Evolutionary conservation across 2,888 invertebrate species (phyloP), one percentile per base, ranked within the genome.

Genomic region (Dasysyrphus tricinctus): DNA sequence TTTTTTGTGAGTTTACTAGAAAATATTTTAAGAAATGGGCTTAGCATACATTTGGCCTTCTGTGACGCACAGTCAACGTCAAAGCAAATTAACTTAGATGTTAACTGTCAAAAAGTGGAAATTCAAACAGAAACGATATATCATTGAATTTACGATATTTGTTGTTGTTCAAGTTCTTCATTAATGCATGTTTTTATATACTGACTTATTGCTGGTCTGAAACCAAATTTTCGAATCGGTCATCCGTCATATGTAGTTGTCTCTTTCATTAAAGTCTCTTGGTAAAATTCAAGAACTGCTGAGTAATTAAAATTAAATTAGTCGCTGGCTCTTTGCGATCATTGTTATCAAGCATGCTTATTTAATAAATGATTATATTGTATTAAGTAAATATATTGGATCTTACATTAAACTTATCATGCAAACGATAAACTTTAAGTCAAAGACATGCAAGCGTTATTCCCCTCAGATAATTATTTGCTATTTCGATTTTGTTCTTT

Each of bases 391-490:
- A 56, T 56, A 1, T 19, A 49, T 51, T 2, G 6, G 37, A 54
- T 75, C 80, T 80, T 83, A 72, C 61, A 79, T 79, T 65, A 19
- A 75, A 49, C 51, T 76, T 72, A 69, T 80, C 85, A 85, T 85
- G 85, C 85, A 78, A 69, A 56, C 73, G 42, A 42, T 70, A 37
- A 73, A 77, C 34, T 42, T 61, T 32, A 63, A 81, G 81, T 85
- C 74, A 80, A 81, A 73, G 37, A 57, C 81, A 81, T 85, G 85
- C 85, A 78, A 85, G 67, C 47, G 61, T 24, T 63, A 85, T 77
- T 70, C 63, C 85, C 74, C 77, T 78, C 44, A 85, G 77, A 77
- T 80, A 80, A 77, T 56, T 61, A 67, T 80, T 80, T 63, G 61
- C 8, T 14, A 75, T 42, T 16, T 80, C 65, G 63, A 80, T 76